Evolutionary conservation across 2,888 invertebrate species (phyloP).

Genomic region (Erebia palarica): DNA sequence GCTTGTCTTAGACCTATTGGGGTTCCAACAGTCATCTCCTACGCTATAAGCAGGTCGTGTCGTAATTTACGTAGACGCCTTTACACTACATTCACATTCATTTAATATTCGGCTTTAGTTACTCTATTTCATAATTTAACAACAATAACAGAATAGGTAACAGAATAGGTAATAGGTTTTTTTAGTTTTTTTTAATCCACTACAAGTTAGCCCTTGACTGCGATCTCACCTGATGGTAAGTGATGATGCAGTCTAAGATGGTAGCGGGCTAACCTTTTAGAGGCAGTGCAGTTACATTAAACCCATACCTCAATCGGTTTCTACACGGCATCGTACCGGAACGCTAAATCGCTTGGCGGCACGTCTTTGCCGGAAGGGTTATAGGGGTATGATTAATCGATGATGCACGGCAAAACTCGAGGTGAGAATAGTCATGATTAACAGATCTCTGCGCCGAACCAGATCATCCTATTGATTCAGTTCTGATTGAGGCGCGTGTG

Average conservation of each 20-base stretch:
- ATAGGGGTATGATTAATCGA: too few species aligned
- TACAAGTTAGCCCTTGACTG: too few species aligned
- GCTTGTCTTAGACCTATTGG: background rate
- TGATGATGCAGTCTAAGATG: too few species aligned
- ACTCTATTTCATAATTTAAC: constrained; percentile 10
- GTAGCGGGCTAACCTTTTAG: too few species aligned
- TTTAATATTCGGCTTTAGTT: constrained; percentile 17
- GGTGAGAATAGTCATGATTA: constrained; percentile 13
- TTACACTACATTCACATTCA: constrained; percentile 22
- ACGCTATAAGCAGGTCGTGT: constrained; percentile 9
- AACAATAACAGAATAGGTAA: too few species aligned
- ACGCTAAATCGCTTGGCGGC: too few species aligned
- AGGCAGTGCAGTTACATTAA: too few species aligned
- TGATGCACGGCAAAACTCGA: background rate
- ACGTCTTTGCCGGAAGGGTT: too few species aligned
- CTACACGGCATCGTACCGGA: too few species aligned
- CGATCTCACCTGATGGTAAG: too few species aligned
- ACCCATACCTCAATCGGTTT: too few species aligned
- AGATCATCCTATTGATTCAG: constrained; percentile 9
- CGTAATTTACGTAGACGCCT: constrained; percentile 23
- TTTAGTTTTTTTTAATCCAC: background rate
- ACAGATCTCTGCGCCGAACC: background rate
- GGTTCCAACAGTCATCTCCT: constrained; percentile 3
- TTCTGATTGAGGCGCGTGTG: constrained; percentile 2
- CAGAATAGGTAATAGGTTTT: background rate